Evolutionary conservation across 2,888 invertebrate species (phyloP).

Genomic region (Philonicus albiceps): DNA sequence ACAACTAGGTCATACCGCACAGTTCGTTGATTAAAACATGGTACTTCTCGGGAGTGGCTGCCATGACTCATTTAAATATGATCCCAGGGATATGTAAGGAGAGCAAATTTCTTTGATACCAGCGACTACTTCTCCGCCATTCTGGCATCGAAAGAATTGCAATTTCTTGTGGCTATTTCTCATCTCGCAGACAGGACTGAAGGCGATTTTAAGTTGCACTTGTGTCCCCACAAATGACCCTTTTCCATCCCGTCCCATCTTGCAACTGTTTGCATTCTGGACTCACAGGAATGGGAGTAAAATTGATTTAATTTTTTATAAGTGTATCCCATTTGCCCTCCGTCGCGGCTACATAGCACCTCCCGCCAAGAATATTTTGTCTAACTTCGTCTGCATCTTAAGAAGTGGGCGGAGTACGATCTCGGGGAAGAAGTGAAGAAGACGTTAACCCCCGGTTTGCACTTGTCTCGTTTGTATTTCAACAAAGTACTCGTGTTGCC

Average conservation of each 20-base stretch:
- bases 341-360: neutral
- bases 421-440: neutral
- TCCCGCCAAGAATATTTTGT: neutral
- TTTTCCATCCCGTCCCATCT: neutral
- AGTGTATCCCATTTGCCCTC: neutral
- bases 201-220: neutral
- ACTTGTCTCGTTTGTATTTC: neutral
- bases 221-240: neutral
- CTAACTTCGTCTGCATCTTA: neutral
- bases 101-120: neutral
- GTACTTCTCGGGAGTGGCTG: neutral
- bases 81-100: neutral
- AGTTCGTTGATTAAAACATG: neutral
- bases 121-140: neutral
- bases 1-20: neutral
- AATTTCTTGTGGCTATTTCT: neutral
- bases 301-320: conserved; percentile 12
- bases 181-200: neutral
- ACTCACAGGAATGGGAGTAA: neutral
- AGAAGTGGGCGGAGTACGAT: neutral
- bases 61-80: neutral
- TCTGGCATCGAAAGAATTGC: neutral
- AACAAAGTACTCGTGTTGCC: neutral
- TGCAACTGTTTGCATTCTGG: neutral
- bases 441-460: neutral